A percentile compares a stretch with the other conserved stretches of the same genome.
Evolutionary conservation across 2,797 vertebrate species (phyloP).

Genomic region (Diglossa cyanea): DNA sequence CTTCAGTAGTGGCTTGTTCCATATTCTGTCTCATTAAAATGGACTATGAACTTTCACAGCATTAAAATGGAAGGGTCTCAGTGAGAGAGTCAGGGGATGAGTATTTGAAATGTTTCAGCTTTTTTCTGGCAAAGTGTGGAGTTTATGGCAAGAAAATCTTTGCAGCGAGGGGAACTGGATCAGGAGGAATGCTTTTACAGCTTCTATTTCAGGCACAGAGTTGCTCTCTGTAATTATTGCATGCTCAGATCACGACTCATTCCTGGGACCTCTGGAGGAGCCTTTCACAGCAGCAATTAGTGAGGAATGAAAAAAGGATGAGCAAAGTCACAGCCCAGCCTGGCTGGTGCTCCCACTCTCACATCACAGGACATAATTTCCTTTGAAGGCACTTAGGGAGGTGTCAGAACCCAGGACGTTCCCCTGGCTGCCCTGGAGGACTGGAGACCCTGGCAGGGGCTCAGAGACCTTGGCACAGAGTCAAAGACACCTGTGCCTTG

Average conservation of each 20-base stretch:
- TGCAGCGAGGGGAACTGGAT: not conserved
- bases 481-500: too few species aligned
- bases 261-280: not conserved
- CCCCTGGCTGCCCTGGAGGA: too few species aligned
- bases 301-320: not conserved
- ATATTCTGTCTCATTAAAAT: not conserved
- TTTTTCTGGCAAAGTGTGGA: not conserved
- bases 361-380: accelerated
- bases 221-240: not conserved
- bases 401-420: too few species aligned
- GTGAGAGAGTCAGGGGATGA: too few species aligned
- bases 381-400: not conserved
- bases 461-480: too few species aligned
- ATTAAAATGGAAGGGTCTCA: not conserved
- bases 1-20: not conserved
- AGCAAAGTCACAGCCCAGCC: not conserved
- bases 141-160: not conserved
- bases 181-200: not conserved
- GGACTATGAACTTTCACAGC: not conserved
- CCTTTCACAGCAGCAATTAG: not conserved
- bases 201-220: not conserved
- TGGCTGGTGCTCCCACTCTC: not conserved
- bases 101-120: not conserved
- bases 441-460: too few species aligned
- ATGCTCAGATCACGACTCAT: not conserved